These are phyloP conservation scores for Limnodromus scolopaceus DNA, from an alignment of 2,797 vertebrate species.

Conservation along the genomic window DNA sequence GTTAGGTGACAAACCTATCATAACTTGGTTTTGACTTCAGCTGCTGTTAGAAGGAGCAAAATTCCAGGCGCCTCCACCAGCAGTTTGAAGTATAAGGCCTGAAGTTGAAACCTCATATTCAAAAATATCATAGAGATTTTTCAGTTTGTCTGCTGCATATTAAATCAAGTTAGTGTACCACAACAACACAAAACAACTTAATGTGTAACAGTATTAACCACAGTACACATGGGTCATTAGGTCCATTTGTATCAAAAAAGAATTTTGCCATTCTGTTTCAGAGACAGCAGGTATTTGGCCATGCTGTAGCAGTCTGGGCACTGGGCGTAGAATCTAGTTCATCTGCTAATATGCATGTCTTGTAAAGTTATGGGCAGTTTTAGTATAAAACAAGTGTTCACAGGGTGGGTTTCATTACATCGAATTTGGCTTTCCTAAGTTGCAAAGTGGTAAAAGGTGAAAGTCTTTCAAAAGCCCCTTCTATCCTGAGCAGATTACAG, in stretches of 20 bases:
- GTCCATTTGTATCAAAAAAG: background rate
- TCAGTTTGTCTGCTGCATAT: background rate
- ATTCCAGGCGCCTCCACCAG: background rate
- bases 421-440: background rate
- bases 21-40: background rate
- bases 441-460: background rate
- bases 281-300: background rate
- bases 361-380: background rate
- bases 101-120: background rate
- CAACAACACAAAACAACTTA: background rate
- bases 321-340: background rate
- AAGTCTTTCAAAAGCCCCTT: background rate
- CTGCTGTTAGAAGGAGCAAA: background rate
- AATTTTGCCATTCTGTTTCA: background rate
- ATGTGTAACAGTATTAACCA: constrained; percentile 8
- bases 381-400: background rate
- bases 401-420: background rate
- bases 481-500: background rate
- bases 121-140: background rate
- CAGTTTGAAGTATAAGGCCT: background rate
- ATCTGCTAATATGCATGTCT: background rate
- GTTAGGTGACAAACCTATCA: background rate
- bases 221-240: background rate
- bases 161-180: background rate
- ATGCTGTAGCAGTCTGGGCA: background rate